Conservation (phyloP, 37 sponge, comb jelly and placozoan genomes). For the Haliclona indistincta region DNA sequence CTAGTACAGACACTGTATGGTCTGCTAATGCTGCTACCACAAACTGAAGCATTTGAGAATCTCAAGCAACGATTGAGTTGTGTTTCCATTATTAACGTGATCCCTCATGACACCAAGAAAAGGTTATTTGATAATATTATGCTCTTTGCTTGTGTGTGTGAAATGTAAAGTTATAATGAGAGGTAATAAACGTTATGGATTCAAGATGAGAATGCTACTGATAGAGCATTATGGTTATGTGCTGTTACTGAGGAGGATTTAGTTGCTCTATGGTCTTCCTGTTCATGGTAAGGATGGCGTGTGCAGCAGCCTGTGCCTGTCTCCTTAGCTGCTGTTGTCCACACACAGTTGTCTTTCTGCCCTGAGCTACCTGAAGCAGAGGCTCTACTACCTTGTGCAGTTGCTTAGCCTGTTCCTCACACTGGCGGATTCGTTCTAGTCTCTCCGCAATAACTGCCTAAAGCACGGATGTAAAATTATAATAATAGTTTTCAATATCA, state of each 20-base stretch:
- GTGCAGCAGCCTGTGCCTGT: not conserved
- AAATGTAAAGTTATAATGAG: too few relatives aligned
- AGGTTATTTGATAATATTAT: conserved; percentile 24
- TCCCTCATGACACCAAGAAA: not conserved
- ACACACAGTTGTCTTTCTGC: too few relatives aligned
- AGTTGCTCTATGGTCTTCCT: not conserved
- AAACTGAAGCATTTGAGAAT: conserved; percentile 82
- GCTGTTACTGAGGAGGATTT: not conserved
- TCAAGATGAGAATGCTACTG: not conserved
- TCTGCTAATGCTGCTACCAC: conserved; percentile 95
- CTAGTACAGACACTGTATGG: conserved; percentile 86
- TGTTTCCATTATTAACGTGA: conserved; percentile 52
- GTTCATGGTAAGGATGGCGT: not conserved
- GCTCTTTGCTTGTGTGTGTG: too few relatives aligned
- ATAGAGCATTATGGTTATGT: not conserved
- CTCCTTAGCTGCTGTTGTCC: not conserved
- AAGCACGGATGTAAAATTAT: not conserved
- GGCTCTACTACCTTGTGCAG: conserved; percentile 37
- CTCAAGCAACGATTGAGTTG: conserved; percentile 84
- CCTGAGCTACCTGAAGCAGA: not conserved
- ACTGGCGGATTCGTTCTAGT: conserved; percentile 36
- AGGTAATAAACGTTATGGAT: not conserved
- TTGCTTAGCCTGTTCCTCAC: conserved; percentile 35
- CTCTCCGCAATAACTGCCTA: conserved; percentile 43
- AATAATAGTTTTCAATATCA: not conserved